phyloP scores from a whole-genome alignment of 2,797 vertebrate species.

The Galaxias olidus region DNA sequence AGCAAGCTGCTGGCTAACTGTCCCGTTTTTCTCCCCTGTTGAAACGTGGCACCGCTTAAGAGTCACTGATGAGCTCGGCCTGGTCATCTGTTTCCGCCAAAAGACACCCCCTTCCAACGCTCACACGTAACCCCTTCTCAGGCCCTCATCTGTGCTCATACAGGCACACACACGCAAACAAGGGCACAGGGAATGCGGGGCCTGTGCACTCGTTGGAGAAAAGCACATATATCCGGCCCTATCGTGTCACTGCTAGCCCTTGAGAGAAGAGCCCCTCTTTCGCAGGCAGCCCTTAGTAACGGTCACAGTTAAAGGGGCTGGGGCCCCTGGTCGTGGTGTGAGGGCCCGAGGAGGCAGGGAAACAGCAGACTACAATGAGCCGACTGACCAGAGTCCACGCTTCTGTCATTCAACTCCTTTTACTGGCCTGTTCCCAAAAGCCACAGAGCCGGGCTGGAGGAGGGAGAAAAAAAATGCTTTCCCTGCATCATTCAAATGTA shows the following conservation, averaged over 20 bases:
- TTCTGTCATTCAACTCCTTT: slow-evolving; percentile 62
- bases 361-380: slow-evolving; percentile 67
- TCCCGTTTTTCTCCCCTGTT: slow-evolving; percentile 39
- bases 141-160: slow-evolving; percentile 25
- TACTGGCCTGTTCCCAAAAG: slow-evolving; percentile 64
- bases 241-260: slow-evolving; percentile 24
- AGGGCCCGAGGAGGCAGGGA: slow-evolving; percentile 59
- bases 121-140: background rate
- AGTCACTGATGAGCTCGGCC: slow-evolving; percentile 56
- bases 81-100: slow-evolving; percentile 44
- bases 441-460: slow-evolving; percentile 47
- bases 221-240: slow-evolving; percentile 50
- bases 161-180: slow-evolving; percentile 45
- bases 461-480: slow-evolving; percentile 55
- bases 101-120: background rate
- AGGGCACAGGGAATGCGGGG: slow-evolving; percentile 10
- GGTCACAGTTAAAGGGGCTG: slow-evolving; percentile 55
- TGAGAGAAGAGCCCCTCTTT: slow-evolving; percentile 59
- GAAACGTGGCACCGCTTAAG: slow-evolving; percentile 67
- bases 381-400: slow-evolving; percentile 66
- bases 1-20: slow-evolving; percentile 32
- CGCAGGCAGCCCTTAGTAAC: slow-evolving; percentile 60
- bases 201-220: slow-evolving; percentile 55
- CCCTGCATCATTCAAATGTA: slow-evolving; percentile 41
- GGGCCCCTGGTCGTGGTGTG: slow-evolving; percentile 40